Evolutionary conservation across 1,140 invertebrate species (phyloP).

Genomic region (Drosophila watanabei): DNA sequence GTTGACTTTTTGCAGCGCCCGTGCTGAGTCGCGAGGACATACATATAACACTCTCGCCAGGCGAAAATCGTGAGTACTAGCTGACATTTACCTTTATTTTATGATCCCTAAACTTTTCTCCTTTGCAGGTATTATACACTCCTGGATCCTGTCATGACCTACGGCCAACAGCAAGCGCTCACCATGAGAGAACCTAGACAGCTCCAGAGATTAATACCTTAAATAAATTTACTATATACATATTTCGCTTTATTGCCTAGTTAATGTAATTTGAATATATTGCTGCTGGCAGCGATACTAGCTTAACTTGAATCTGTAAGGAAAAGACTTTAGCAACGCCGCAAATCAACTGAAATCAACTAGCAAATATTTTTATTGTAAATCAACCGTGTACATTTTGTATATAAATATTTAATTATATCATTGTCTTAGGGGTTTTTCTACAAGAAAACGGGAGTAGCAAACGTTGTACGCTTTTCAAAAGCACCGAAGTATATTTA

Average conservation of each 20-base stretch:
- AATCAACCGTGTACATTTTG: slow-evolving; percentile 63
- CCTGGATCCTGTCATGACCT: slow-evolving; percentile 82
- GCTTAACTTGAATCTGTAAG: slow-evolving; percentile 46
- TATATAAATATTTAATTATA: slow-evolving; percentile 47
- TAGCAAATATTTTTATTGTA: slow-evolving; percentile 58
- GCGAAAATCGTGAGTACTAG: slow-evolving; percentile 78
- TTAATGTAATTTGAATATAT: slow-evolving; percentile 40
- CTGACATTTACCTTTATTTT: neutral
- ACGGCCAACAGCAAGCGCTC: slow-evolving; percentile 47
- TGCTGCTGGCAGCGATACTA: slow-evolving; percentile 70
- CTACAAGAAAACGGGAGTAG: slow-evolving; percentile 45
- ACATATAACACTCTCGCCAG: slow-evolving; percentile 82
- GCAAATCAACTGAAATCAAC: slow-evolving; percentile 45
- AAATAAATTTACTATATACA: neutral
- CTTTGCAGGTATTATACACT: slow-evolving; percentile 80
- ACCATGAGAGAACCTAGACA: slow-evolving; percentile 60
- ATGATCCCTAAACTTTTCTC: neutral
- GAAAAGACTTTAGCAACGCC: slow-evolving; percentile 68
- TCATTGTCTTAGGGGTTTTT: slow-evolving; percentile 41
- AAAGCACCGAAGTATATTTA: slow-evolving; percentile 33
- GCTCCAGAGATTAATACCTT: slow-evolving; percentile 33
- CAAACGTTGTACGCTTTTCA: slow-evolving; percentile 45
- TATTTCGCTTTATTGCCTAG: slow-evolving; percentile 22
- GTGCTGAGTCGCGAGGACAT: slow-evolving; percentile 80
- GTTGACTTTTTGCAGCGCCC: slow-evolving; percentile 60